Conservation (phyloP, 2,888 invertebrate genomes). For the Apantesis nais region DNA sequence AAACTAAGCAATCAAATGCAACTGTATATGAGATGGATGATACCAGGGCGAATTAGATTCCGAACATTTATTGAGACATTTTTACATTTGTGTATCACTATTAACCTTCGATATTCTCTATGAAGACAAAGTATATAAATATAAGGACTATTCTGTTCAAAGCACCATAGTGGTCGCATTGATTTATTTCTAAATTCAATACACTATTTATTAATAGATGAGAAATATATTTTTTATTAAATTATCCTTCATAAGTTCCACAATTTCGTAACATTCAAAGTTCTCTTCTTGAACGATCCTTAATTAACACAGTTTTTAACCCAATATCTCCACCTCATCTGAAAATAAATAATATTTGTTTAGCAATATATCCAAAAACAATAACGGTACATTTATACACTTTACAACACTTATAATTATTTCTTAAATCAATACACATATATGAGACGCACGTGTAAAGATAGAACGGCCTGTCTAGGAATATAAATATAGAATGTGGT, state of each 20-base stretch:
- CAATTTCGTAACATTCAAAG: slow-evolving; percentile 55
- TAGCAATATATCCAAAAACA: not conserved
- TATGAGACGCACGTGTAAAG: too few relatives aligned
- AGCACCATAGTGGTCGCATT: slow-evolving; percentile 75
- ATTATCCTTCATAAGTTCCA: slow-evolving; percentile 63
- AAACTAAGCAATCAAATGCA: slow-evolving; percentile 75
- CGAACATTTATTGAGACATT: slow-evolving; percentile 41
- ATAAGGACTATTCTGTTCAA: slow-evolving; percentile 64
- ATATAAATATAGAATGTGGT: too few relatives aligned
- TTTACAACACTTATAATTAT: too few relatives aligned
- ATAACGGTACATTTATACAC: too few relatives aligned
- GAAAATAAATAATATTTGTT: slow-evolving; percentile 48
- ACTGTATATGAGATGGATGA: slow-evolving; percentile 69
- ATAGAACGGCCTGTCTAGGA: too few relatives aligned
- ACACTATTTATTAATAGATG: slow-evolving; percentile 51
- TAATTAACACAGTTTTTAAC: slow-evolving; percentile 56
- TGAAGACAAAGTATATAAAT: slow-evolving; percentile 50
- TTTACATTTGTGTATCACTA: slow-evolving; percentile 46
- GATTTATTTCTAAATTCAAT: slow-evolving; percentile 54
- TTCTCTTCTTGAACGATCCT: slow-evolving; percentile 49
- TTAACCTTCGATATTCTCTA: slow-evolving; percentile 44
- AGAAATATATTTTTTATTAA: slow-evolving; percentile 50
- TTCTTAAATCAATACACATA: too few relatives aligned
- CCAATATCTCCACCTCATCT: slow-evolving; percentile 78
- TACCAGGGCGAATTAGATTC: slow-evolving; percentile 63